Percentiles rank a stretch among this genome's conserved stretches.
phyloP scores from a whole-genome alignment of 2,888 invertebrate species.

The Lypha dubia region DNA sequence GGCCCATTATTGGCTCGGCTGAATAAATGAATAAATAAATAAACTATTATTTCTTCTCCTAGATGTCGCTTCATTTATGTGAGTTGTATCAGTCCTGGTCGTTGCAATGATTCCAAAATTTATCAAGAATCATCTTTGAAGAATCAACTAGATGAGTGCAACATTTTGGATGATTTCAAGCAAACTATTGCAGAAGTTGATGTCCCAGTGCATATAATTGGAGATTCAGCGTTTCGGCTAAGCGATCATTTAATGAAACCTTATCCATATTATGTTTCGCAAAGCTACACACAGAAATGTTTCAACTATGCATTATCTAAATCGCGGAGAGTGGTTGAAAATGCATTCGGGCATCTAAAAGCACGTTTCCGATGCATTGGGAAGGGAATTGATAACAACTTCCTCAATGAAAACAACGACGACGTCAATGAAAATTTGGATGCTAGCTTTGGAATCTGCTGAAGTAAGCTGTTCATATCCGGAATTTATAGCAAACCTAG shows the following conservation, averaged over 20 bases:
- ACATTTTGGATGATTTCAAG: constrained; percentile 4
- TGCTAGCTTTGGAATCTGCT: constrained; percentile 27
- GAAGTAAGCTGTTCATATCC: constrained; percentile 27
- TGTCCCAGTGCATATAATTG: constrained; percentile 8
- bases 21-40: too few species aligned
- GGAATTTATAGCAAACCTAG: constrained; percentile 11
- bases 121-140: constrained; percentile 35
- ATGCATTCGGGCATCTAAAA: constrained; percentile 50
- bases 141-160: constrained; percentile 9
- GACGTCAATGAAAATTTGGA: constrained; percentile 23
- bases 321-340: too few species aligned
- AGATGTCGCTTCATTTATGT: constrained; percentile 21
- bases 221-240: constrained; percentile 26
- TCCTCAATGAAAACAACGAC: constrained; percentile 36
- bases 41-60: too few species aligned
- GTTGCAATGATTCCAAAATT: constrained; percentile 39
- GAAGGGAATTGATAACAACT: constrained; percentile 43
- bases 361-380: constrained; percentile 26
- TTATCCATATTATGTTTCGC: constrained; percentile 30
- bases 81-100: not conserved
- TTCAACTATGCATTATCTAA: constrained; percentile 48
- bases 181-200: constrained; percentile 27
- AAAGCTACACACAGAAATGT: constrained; percentile 23
- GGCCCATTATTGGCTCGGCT: too few species aligned
- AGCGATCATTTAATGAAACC: constrained; percentile 41